Evolutionary conservation across 2,888 invertebrate species (phyloP), one percentile per base, ranked within the genome.

Genomic region (Leptopilina syphax): DNA sequence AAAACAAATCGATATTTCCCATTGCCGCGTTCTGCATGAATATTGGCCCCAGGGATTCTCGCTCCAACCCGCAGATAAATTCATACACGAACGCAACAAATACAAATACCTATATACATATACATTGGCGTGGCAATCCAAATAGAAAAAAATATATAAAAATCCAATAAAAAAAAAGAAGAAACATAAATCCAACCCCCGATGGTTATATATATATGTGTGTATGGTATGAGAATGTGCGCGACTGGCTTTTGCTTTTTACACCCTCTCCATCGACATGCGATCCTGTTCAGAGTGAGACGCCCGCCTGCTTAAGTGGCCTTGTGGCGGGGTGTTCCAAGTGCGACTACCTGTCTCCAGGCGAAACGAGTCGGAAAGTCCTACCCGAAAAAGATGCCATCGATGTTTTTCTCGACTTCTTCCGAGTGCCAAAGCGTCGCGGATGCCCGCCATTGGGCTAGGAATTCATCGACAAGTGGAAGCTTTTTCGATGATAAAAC

Each of bases 391-490:
- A 90, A 90, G 90, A 89, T 87, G 88, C 84, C 81, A 78, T 83
- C 80, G 82, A 83, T 86, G 85, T 90, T 91, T 89, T 91, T 89
- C 85, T 78, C 87, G 87, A 84, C 85, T 90, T 86, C 91, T 91
- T 91, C 86, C 86, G 90, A 89, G 89, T 87, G 89, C 82, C 89
- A 85, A 90, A 89, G 91, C 91, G 91, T 91, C 91, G 91, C 91
- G 89, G 88, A 85, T 89, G 90, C 91, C 91, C 91, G 91, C 91
- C 91, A 91, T 85, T 84, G 82, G 84, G 85, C 80, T 88, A 89
- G 91, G 90, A 81, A 66, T 83, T 13, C 85, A 91, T 85, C 82
- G 73, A n/a, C 27, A 6, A 34, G 65, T 83, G 82, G 80, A 81
- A 81, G 81, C 83, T 83, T 73, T 80, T 76, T 68, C 34, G 57